Conservation (phyloP, 1,140 invertebrate species). For the Euschistus heros region DNA sequence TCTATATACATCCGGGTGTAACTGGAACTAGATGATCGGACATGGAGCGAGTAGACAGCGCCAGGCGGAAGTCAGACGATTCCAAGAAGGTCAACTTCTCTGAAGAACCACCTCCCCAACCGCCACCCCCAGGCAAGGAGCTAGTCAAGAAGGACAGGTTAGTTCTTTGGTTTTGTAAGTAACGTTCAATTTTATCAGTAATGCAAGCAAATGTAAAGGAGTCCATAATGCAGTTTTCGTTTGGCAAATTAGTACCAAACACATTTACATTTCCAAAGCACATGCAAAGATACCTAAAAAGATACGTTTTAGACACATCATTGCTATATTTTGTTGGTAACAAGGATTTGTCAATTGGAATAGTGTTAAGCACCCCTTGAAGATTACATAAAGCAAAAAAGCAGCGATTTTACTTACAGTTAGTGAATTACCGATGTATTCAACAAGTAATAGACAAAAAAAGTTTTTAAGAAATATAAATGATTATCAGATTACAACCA, state of each 20-base stretch:
- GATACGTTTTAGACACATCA: neutral
- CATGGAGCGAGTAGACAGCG: slow-evolving; percentile 1
- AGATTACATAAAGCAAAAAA: too few species aligned
- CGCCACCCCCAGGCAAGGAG: neutral
- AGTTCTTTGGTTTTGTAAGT: neutral
- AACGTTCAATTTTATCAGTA: neutral
- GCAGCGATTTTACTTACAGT: too few species aligned
- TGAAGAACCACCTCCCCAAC: neutral
- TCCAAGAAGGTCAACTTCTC: slow-evolving; percentile 20
- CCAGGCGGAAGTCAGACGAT: slow-evolving; percentile 2
- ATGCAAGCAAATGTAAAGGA: neutral
- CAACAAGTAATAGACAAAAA: too few species aligned
- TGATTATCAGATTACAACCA: too few species aligned
- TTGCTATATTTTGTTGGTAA: neutral
- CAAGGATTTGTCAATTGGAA: too few species aligned
- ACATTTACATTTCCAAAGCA: neutral
- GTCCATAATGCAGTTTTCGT: neutral
- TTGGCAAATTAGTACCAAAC: neutral
- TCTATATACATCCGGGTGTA: too few species aligned
- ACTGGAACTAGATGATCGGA: neutral
- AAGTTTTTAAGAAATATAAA: too few species aligned
- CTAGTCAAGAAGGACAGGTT: slow-evolving; percentile 9
- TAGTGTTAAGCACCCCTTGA: too few species aligned
- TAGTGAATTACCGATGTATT: too few species aligned
- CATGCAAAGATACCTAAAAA: neutral